Evolutionary conservation across 2,888 invertebrate species (phyloP).

Genomic region (Chironomus riparius): DNA sequence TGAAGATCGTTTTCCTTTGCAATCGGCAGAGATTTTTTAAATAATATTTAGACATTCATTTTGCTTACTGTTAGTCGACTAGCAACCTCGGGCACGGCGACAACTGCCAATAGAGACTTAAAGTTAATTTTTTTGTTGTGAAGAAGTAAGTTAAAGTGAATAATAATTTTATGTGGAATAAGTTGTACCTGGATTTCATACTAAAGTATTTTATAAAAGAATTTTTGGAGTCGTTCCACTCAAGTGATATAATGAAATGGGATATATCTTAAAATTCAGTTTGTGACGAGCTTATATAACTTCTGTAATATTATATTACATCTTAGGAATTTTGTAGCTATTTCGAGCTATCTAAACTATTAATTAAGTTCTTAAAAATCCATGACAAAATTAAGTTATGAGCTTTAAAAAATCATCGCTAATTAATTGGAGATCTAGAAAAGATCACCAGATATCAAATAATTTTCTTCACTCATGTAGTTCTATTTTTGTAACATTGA

Average conservation of each 20-base stretch:
- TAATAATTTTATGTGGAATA: not conserved
- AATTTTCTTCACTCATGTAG: not conserved
- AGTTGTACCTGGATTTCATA: not conserved
- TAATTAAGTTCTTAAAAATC: too few relatives aligned
- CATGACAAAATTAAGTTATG: too few relatives aligned
- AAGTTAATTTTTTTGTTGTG: slow-evolving; percentile 14
- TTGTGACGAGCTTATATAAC: not conserved
- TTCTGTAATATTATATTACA: not conserved
- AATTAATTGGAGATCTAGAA: too few relatives aligned
- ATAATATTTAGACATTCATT: slow-evolving; percentile 1
- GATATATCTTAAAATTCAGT: not conserved
- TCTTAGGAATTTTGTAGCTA: too few relatives aligned
- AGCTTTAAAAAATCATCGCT: not conserved
- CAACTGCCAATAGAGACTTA: slow-evolving; percentile 40
- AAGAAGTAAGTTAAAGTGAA: slow-evolving; percentile 16
- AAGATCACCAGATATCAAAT: not conserved
- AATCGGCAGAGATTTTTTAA: not conserved
- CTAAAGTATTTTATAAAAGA: not conserved
- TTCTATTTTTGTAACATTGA: not conserved
- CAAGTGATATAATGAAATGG: not conserved
- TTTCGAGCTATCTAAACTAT: too few relatives aligned
- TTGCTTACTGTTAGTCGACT: slow-evolving; percentile 41
- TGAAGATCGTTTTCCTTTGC: not conserved
- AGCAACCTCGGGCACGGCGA: slow-evolving; percentile 45
- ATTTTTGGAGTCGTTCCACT: not conserved